phyloP scores from a whole-genome alignment of 2,888 invertebrate species.

The Trachelus tabidus region DNA sequence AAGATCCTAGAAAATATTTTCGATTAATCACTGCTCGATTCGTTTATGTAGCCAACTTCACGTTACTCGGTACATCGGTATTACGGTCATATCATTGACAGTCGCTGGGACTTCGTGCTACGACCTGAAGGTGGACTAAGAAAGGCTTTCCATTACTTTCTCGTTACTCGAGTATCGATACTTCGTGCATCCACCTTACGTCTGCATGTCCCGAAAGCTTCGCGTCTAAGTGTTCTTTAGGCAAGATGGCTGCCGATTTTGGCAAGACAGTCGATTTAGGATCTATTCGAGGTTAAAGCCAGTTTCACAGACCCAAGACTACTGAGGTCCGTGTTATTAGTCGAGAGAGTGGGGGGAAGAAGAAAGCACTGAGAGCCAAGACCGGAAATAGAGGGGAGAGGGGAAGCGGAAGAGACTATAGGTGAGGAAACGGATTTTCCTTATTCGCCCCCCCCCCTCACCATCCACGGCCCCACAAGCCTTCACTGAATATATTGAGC shows the following conservation, averaged over 20 bases:
- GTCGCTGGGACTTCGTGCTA: no score
- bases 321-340: background rate
- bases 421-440: no score
- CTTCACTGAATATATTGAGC: background rate
- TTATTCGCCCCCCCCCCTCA: background rate
- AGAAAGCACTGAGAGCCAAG: background rate
- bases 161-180: background rate
- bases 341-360: background rate
- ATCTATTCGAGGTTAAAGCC: background rate
- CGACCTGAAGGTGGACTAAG: no score
- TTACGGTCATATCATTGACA: background rate
- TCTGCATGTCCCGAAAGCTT: background rate
- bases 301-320: background rate
- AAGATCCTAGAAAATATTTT: background rate
- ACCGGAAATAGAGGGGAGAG: background rate
- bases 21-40: background rate
- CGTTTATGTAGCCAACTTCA: background rate
- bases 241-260: background rate
- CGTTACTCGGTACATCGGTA: background rate
- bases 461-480: background rate
- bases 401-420: no score
- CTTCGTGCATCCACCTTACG: background rate
- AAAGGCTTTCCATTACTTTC: background rate
- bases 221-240: background rate
- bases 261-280: background rate